These are phyloP conservation scores for Oncopodura yosiiana DNA, from an alignment of 1,140 invertebrate genomes.

Conservation along the genomic window DNA sequence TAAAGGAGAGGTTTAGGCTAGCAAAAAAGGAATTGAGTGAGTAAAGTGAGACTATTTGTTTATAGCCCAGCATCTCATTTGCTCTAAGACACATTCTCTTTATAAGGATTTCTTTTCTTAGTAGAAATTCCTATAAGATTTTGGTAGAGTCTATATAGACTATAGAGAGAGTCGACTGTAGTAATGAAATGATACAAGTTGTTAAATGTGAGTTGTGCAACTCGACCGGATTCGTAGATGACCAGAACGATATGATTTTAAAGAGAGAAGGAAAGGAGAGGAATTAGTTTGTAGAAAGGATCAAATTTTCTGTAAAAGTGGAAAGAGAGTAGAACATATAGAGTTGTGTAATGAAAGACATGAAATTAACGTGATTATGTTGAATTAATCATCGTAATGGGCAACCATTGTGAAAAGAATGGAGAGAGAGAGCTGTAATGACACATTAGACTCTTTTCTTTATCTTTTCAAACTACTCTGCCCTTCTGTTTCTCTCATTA, in stretches of 20 bases:
- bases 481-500: slow-evolving; percentile 20
- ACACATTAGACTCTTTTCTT: slow-evolving; percentile 14
- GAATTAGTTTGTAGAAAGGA: too few relatives aligned
- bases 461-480: too few relatives aligned
- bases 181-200: too few relatives aligned
- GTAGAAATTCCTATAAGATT: too few relatives aligned
- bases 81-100: too few relatives aligned
- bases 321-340: slow-evolving; percentile 1
- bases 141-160: too few relatives aligned
- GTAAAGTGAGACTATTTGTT: background rate
- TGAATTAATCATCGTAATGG: slow-evolving; percentile 29
- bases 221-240: too few relatives aligned
- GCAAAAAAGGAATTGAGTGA: slow-evolving; percentile 8
- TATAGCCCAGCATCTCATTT: background rate
- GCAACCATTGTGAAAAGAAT: slow-evolving; percentile 13
- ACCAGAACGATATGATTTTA: too few relatives aligned
- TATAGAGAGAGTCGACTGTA: too few relatives aligned
- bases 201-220: too few relatives aligned
- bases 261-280: background rate
- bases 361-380: slow-evolving; percentile 28
- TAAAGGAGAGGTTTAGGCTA: too few relatives aligned
- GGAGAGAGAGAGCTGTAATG: slow-evolving; percentile 9
- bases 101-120: too few relatives aligned
- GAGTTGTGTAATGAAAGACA: slow-evolving; percentile 20
- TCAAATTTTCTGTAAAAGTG: background rate